A percentile compares a stretch with the other conserved stretches of the same genome.
These are phyloP conservation scores for Brachionus plicatilis DNA, from an alignment of 1,140 invertebrate species.

Conservation along the genomic window DNA sequence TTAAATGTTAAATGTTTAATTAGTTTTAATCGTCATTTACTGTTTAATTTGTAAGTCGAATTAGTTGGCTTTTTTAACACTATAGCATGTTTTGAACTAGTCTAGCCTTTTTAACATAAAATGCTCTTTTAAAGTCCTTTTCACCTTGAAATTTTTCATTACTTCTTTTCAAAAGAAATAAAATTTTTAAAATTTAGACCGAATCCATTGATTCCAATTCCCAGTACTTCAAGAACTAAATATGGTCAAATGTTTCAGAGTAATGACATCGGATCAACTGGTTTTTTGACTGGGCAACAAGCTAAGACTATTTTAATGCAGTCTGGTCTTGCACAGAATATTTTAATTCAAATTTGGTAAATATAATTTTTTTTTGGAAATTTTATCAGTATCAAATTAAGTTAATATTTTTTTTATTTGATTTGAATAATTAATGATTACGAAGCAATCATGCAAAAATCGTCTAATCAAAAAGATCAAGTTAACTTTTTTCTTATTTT, in stretches of 20 bases:
- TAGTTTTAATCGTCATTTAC: slow-evolving; percentile 27
- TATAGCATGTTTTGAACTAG: neutral
- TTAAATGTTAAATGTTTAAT: neutral
- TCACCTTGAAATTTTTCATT: neutral
- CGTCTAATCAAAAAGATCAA: too few relatives aligned
- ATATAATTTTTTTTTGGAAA: too few relatives aligned
- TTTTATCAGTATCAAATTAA: too few relatives aligned
- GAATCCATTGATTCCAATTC: slow-evolving; percentile 7
- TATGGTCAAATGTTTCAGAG: slow-evolving; percentile 30
- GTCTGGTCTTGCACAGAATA: slow-evolving; percentile 77
- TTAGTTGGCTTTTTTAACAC: neutral
- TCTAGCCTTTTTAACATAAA: neutral
- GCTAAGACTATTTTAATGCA: slow-evolving; percentile 88
- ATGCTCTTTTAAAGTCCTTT: neutral
- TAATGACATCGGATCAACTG: neutral
- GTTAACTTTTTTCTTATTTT: too few relatives aligned
- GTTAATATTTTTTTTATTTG: too few relatives aligned
- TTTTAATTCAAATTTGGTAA: slow-evolving; percentile 89
- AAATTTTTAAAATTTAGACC: neutral
- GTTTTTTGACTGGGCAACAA: slow-evolving; percentile 64
- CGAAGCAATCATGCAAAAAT: too few relatives aligned
- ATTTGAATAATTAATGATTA: too few relatives aligned
- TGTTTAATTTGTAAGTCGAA: neutral
- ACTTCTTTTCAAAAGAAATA: neutral
- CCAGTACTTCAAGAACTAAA: neutral